phyloP scores from a whole-genome alignment of 2,888 invertebrate species.

The Lomographa bimaculata region DNA sequence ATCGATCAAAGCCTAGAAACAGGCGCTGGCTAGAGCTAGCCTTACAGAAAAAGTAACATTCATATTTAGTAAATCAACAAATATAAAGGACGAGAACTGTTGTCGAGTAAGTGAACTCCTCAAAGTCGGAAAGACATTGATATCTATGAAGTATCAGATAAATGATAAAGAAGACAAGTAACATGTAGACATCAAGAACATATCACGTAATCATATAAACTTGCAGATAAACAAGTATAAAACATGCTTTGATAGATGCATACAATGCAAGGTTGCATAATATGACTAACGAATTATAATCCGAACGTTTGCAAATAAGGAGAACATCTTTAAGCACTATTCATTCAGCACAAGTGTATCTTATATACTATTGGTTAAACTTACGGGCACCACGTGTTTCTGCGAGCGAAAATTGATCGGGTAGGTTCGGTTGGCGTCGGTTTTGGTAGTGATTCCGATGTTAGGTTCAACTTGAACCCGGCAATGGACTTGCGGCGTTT shows the following conservation, averaged over 20 bases:
- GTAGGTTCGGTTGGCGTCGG: conserved; percentile 52
- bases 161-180: conserved; percentile 37
- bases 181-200: conserved; percentile 40
- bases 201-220: conserved; percentile 44
- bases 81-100: conserved; percentile 23
- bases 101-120: too few relatives aligned
- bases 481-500: conserved; percentile 78
- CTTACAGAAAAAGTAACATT: conserved; percentile 4
- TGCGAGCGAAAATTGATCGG: conserved; percentile 63
- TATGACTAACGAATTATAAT: conserved; percentile 8
- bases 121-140: too few relatives aligned
- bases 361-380: conserved; percentile 38
- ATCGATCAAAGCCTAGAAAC: conserved; percentile 37
- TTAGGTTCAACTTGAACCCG: conserved; percentile 66
- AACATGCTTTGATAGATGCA: conserved; percentile 45
- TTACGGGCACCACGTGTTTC: conserved; percentile 83
- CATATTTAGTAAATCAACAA: conserved; percentile 4
- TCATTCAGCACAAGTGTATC: conserved; percentile 1
- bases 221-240: conserved; percentile 50
- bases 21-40: conserved; percentile 1
- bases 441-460: conserved; percentile 58
- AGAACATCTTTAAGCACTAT: conserved; percentile 1
- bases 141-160: conserved; percentile 36
- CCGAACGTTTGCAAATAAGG: conserved; percentile 2
- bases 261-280: conserved; percentile 18